phyloP scores from a whole-genome alignment of 2,113 vertebrate species.

The Hippopotamus amphibius region DNA sequence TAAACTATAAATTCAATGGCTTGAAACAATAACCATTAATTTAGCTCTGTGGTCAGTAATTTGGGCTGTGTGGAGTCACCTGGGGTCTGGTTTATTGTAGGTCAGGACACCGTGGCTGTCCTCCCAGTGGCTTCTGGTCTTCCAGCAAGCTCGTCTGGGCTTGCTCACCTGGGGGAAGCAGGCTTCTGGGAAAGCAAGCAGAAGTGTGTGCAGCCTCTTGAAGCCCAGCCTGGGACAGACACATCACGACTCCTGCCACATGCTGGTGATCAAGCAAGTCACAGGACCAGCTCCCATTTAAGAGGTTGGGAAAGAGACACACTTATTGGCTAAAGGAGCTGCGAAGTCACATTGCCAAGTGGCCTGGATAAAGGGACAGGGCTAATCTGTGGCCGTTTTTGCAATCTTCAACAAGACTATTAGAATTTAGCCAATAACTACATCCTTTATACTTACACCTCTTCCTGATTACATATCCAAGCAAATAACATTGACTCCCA shows the following conservation, averaged over 20 bases:
- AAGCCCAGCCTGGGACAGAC: not conserved
- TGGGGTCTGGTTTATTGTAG: not conserved
- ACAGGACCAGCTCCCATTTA: not conserved
- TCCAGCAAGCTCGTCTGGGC: not conserved
- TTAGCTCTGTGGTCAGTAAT: not conserved
- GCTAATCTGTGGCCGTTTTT: not conserved
- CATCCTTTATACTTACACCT: not conserved
- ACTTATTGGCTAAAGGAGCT: not conserved
- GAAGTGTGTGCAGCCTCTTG: not conserved
- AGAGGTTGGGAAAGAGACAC: not conserved
- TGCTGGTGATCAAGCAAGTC: constrained; percentile 25
- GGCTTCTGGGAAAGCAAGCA: not conserved
- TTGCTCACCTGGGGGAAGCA: not conserved
- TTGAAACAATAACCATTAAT: not conserved
- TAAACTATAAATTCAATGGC: not conserved
- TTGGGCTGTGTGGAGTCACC: not conserved
- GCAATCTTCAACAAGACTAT: not conserved
- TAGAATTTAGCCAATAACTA: not conserved
- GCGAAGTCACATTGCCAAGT: not conserved
- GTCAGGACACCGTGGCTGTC: rapidly evolving
- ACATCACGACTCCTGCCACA: not conserved
- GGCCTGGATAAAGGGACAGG: not conserved
- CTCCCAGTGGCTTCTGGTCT: not conserved
- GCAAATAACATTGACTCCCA: constrained; percentile 18
- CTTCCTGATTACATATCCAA: constrained; percentile 32